These are phyloP conservation scores for Dysmachus trigonus DNA, from an alignment of 2,888 invertebrate genomes.

Conservation along the genomic window DNA sequence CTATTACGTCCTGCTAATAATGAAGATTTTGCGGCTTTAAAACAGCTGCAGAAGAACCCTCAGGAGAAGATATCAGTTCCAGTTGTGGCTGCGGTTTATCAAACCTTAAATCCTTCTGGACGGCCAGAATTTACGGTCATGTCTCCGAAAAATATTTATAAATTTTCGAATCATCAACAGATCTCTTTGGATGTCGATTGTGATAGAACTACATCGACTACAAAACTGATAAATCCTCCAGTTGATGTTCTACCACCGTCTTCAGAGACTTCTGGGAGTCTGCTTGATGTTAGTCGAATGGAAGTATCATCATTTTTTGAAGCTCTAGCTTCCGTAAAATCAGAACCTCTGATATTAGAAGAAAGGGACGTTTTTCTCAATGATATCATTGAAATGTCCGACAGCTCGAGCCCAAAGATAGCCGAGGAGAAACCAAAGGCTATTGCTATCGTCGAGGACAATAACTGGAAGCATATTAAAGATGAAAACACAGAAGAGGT, in stretches of 20 bases:
- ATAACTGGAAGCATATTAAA: slow-evolving; percentile 29
- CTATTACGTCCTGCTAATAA: slow-evolving; percentile 36
- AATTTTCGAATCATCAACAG: slow-evolving; percentile 33
- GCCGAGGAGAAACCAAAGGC: slow-evolving; percentile 16
- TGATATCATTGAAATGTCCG: background rate
- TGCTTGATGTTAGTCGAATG: background rate
- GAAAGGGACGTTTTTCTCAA: background rate
- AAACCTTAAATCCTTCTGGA: slow-evolving; percentile 44
- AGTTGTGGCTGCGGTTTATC: slow-evolving; percentile 49
- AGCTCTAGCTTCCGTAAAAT: background rate
- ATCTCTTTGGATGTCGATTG: background rate
- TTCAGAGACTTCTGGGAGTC: background rate
- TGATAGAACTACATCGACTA: background rate
- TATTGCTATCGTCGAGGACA: slow-evolving; percentile 34
- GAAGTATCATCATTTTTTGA: background rate
- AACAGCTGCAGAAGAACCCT: slow-evolving; percentile 4
- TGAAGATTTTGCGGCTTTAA: slow-evolving; percentile 39
- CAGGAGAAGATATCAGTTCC: slow-evolving; percentile 35
- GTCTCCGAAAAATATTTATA: slow-evolving; percentile 48
- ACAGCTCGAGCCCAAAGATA: background rate
- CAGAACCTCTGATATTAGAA: background rate
- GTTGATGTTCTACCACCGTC: background rate
- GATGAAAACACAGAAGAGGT: background rate
- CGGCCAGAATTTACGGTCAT: slow-evolving; percentile 43
- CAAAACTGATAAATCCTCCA: background rate